These are phyloP conservation scores for Lasioglossum figueresi DNA, from an alignment of 2,888 invertebrate species.

Conservation along the genomic window DNA sequence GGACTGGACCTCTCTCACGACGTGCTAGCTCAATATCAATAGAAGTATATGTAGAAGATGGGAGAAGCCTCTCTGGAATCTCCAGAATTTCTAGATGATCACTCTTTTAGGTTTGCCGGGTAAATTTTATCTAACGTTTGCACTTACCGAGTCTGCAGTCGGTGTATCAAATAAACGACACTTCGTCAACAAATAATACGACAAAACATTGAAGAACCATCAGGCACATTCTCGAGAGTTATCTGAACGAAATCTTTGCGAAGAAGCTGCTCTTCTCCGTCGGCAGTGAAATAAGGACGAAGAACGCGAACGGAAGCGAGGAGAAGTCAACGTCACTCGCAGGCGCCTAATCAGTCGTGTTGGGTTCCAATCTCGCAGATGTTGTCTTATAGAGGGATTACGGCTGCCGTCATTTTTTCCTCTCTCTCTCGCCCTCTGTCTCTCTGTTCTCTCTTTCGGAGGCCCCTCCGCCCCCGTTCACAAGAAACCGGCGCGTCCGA, in stretches of 20 bases:
- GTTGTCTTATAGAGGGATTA: background rate
- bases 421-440: background rate
- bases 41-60: background rate
- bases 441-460: background rate
- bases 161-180: background rate
- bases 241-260: background rate
- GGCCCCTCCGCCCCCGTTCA: background rate
- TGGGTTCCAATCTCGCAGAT: slow-evolving; percentile 5
- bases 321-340: slow-evolving; percentile 4
- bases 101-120: background rate
- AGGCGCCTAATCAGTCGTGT: slow-evolving; percentile 7
- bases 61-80: background rate
- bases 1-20: slow-evolving; percentile 6
- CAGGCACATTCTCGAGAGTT: background rate
- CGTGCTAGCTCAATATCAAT: background rate
- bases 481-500: slow-evolving; percentile 60
- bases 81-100: background rate
- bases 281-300: background rate
- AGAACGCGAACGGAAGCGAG: background rate
- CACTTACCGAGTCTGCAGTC: background rate
- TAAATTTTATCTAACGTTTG: background rate
- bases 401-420: background rate
- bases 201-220: background rate
- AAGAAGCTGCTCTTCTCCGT: background rate
- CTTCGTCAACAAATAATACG: background rate